Base-by-base conservation (phyloP, 1,140 invertebrate genomes). In the Cyclina sinensis region DNA sequence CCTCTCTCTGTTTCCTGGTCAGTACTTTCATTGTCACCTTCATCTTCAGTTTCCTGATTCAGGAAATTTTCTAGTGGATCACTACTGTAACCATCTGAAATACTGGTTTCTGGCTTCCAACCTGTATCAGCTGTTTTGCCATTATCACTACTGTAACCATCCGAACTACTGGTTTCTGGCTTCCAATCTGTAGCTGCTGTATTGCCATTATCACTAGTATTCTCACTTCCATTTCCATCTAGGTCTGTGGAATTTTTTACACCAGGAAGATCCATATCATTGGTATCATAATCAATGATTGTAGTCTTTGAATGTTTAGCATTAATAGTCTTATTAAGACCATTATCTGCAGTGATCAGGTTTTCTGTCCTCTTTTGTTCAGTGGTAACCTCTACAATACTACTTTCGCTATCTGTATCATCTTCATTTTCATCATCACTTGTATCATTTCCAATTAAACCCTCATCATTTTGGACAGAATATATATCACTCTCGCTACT, bases 41-140 rank as follows among this genome's bases (percentile, higher is more conserved):
- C 32, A 30, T 65, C 74, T 24, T 46, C 37, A 14, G 59, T 81
- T 81, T 73, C 30, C 48, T 87, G 32, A 48, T 68, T 73, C 9
- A 54, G n/a, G n/a, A 11, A 30, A 27, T 70, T 68, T 54, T 70
- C 76, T 30, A 51, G 18, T 43, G 43, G 27, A 85, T 85, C 27
- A 70, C 35, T 35, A 30, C 7, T 65, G 59, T 30, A 3, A 65
- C 30, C 35, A 70, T 70, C 21, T 4, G 14, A 7, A 43, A 43
- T 43, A 43, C 43, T 14, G 5, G 43, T 43, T 4, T 43, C 43
- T n/a, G n/a, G n/a, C n/a, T n/a, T n/a, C n/a, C n/a, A n/a, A 43
- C 4, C 43, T 43, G 4, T 43, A 43, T 43, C 43, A 43, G 4
- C 43, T 14, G 43, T 14, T n/a, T n/a, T n/a, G n/a, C n/a, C n/a